Evolutionary conservation across 2,113 vertebrate genomes (phyloP), one percentile per base, ranked within the genome.

Genomic region (Saguinus imperator): DNA sequence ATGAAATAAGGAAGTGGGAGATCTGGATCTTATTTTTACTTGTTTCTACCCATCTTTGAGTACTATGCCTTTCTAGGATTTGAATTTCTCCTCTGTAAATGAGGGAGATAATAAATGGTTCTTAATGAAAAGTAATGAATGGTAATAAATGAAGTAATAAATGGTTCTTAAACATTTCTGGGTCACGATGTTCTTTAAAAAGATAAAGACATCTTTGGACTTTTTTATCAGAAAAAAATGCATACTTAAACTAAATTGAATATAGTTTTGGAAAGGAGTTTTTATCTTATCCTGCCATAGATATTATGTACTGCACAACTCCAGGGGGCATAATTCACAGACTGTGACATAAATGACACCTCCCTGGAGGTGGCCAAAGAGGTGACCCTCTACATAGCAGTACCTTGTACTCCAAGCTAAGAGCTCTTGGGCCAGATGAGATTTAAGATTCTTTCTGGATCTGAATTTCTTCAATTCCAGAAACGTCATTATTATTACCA

Each of bases 51-150:
- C 9, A 66, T 50, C 75, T 76, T 8, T 76, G 27, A 48, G 12
- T 45, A 85, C 20, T 6, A 40, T 52, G 16, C 35, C 17, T 61
- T 89, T 84, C 32, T 92, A 94, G 37, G 32, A 50, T n/a, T 68
- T 82, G 40, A 43, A 35, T 93, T 87, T 21, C 23, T 95, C 43
- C 75, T 94, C 84, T 96, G 12, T 37, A 76, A 89, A 97, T 72
- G 37, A 92, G 14, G 32, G 45, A 79, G 32, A 16, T 50, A 77
- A 77, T 48, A 77, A 48, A 48, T 77, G 27, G 5, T 27, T 64
- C 27, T 64, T 64, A 29, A 64, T 29, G 27, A 64, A 29, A 79
- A 32, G 16, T 50, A 79, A 79, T 50, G 50, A 50, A 50, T 79
- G 8, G 11, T 92, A 64, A 64, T 64, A 64, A 64, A 64, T 64